phyloP scores from a whole-genome alignment of 2,888 invertebrate genomes.

The Deilephila elpenor region DNA sequence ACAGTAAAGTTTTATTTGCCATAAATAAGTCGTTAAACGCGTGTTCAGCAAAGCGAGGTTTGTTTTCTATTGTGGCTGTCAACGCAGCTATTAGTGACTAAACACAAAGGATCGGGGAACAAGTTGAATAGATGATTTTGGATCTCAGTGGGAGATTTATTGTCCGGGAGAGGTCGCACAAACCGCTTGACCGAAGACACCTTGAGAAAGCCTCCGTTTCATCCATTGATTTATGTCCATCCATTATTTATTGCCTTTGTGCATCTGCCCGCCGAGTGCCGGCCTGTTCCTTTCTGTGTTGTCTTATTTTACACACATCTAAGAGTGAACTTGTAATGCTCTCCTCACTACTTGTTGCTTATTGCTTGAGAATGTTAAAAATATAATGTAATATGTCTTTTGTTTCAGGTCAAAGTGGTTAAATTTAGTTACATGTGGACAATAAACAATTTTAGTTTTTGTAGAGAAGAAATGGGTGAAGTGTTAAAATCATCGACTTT shows the following conservation, averaged over 20 bases:
- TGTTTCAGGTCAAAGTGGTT: constrained; percentile 98
- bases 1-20: constrained; percentile 62
- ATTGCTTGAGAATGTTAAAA: constrained; percentile 39
- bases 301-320: constrained; percentile 4
- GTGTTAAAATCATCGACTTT: constrained; percentile 99
- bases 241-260: constrained; percentile 45
- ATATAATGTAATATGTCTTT: constrained; percentile 45
- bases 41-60: constrained; percentile 52
- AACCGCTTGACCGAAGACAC: constrained; percentile 43
- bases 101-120: constrained; percentile 52
- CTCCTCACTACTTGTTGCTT: neutral
- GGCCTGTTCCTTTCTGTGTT: constrained; percentile 4
- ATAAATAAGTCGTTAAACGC: constrained; percentile 66
- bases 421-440: constrained; percentile 99
- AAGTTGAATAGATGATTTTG: constrained; percentile 47
- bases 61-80: constrained; percentile 53
- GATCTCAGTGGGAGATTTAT: constrained; percentile 56
- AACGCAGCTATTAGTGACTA: constrained; percentile 58
- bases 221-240: constrained; percentile 41
- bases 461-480: constrained; percentile 99
- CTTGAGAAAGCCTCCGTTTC: constrained; percentile 46
- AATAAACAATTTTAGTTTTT: constrained; percentile 99
- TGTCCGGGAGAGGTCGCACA: constrained; percentile 42
- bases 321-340: neutral
- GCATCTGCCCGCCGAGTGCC: constrained; percentile 30